A percentile compares a stretch with the other conserved stretches of the same genome.
Evolutionary conservation across 1,140 invertebrate species (phyloP).

Genomic region (Drosophila guanche): DNA sequence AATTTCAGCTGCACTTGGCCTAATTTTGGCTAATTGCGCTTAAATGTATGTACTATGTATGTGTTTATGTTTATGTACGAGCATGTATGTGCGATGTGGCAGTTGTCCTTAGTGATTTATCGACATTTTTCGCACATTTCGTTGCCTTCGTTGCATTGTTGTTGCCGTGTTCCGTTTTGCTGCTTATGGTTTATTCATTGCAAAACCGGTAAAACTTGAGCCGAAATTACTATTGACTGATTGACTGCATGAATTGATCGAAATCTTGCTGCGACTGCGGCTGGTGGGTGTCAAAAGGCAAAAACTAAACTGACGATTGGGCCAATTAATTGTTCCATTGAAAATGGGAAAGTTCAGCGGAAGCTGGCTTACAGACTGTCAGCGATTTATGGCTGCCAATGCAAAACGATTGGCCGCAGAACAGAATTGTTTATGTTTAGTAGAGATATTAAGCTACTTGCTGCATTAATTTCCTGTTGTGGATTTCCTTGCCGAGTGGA

Average conservation of each 20-base stretch:
- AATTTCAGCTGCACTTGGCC: conserved; percentile 55
- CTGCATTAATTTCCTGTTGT: conserved; percentile 43
- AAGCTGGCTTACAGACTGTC: too few relatives aligned
- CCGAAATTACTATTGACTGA: conserved; percentile 43
- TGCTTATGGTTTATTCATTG: too few relatives aligned
- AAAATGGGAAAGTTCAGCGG: too few relatives aligned
- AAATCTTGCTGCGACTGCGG: neutral
- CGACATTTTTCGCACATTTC: conserved; percentile 19
- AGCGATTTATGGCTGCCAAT: too few relatives aligned
- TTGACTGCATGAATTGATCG: conserved; percentile 24
- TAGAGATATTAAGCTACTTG: too few relatives aligned
- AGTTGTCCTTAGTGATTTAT: conserved; percentile 39
- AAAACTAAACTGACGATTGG: too few relatives aligned
- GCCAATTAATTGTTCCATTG: conserved; percentile 25
- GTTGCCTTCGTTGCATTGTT: conserved; percentile 2
- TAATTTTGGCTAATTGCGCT: conserved; percentile 47
- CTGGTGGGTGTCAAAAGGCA: too few relatives aligned
- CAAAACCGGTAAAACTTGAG: conserved; percentile 44
- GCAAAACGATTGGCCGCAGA: too few relatives aligned
- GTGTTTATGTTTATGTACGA: too few relatives aligned
- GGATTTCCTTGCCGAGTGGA: conserved; percentile 15
- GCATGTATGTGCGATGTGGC: neutral
- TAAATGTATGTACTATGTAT: conserved; percentile 19
- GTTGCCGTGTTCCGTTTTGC: neutral
- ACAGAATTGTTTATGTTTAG: too few relatives aligned